phyloP scores from a whole-genome alignment of 1,140 invertebrate genomes.

The Tetranychus urticae region DNA sequence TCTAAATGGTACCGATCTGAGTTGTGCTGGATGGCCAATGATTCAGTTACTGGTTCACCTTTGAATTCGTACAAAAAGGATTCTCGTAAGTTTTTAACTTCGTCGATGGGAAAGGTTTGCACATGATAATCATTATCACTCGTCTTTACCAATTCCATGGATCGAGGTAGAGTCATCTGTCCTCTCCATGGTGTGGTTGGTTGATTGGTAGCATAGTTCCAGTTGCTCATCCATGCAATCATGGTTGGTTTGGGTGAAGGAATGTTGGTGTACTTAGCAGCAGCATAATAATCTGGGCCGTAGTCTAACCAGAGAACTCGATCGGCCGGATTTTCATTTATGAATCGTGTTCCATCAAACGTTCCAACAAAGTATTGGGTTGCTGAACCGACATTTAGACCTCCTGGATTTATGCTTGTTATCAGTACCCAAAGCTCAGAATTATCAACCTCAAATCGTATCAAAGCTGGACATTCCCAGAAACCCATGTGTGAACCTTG shows the following conservation, averaged over 20 bases:
- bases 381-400: background rate
- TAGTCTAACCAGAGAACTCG: slow-evolving; percentile 2
- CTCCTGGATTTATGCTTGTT: background rate
- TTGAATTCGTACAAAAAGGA: background rate
- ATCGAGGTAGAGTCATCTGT: slow-evolving; percentile 1
- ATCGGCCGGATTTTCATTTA: background rate
- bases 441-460: background rate
- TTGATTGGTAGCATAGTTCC: background rate
- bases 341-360: slow-evolving; percentile 4
- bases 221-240: slow-evolving; percentile 5
- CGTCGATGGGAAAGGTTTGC: background rate
- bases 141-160: background rate
- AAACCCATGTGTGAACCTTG: background rate
- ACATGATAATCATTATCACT: background rate
- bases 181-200: slow-evolving; percentile 5
- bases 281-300: slow-evolving; percentile 6
- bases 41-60: no score
- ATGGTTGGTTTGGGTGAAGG: background rate
- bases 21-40: background rate
- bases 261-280: background rate
- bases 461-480: slow-evolving; percentile 6
- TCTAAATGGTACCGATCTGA: background rate
- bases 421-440: background rate
- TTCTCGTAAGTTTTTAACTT: no score
- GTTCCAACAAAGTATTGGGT: slow-evolving; percentile 5